Evolutionary conservation across 2,888 invertebrate genomes (phyloP), one percentile per base, ranked within the genome.

Genomic region (Actias luna): DNA sequence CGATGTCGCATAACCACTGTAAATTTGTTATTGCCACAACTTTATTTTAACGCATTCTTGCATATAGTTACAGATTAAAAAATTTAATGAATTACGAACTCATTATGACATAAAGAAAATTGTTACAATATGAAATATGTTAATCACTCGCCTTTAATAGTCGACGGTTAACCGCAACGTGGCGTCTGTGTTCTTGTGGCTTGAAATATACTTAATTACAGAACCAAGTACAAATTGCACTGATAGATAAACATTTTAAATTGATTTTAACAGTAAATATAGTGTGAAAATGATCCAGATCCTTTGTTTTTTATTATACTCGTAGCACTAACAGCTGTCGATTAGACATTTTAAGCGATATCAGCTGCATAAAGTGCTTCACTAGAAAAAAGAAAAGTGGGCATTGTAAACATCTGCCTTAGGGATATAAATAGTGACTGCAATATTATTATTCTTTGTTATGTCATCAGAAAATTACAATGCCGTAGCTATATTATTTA

Each of bases 1-100:
- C 83, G 85, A 70, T 85, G 74, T 82, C 80, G 88, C 87, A 87
- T 88, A 88, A 90, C 85, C 84, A 82, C 64, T 57, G 46, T 61
- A 58, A 61, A 46, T 39, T 42, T 58, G 27, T 35, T 59, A 35
- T 62, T 18, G 42, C 42, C 60, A 64, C 62, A 63, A 50, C 46
- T 50, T 69, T 64, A 52, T 33, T 64, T 59, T 64, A 65, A 64
- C 46, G 46, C 50, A 58, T 59, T 39, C 52, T 55, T 5, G 18
- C 27, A 52, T 27, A 50, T 14, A 52, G 29, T 29, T 8, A 63
- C 29, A 58, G 27, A 50, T 25, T 36, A 27, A 35, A 55, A 4
- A 29, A 29, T n/a, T 16, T 55, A 10, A 29, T 55, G n/a, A 27
- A 55, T 29, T 55, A 27, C n/a, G 7, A 29, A 55, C 29, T 29